These are phyloP conservation scores for Lithophane leautieri DNA, from an alignment of 2,888 invertebrate genomes.

Conservation along the genomic window DNA sequence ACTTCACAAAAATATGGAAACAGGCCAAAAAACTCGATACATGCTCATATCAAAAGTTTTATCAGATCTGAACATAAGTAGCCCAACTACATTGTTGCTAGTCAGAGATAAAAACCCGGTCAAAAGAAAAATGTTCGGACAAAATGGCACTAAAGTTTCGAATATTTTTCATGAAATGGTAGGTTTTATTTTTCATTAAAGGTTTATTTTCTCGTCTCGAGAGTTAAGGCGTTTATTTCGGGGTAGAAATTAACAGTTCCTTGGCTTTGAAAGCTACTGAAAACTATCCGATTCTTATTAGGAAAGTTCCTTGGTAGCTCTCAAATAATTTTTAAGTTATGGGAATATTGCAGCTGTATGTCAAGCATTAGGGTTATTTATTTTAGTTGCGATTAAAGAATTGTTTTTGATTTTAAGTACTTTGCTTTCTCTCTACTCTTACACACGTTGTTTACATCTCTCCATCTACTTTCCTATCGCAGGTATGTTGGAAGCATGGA, in stretches of 20 bases:
- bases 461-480: no score
- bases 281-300: not conserved
- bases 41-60: slow-evolving; percentile 41
- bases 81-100: no score
- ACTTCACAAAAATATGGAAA: slow-evolving; percentile 38
- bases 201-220: no score
- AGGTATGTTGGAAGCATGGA: no score
- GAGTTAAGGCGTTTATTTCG: slow-evolving; percentile 4
- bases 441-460: no score
- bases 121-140: slow-evolving; percentile 31
- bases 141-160: slow-evolving; percentile 18
- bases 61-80: slow-evolving; percentile 33
- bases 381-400: slow-evolving; percentile 22
- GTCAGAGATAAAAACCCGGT: slow-evolving; percentile 11
- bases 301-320: not conserved
- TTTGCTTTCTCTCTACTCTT: no score
- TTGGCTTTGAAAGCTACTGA: not conserved
- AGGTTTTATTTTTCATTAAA: not conserved
- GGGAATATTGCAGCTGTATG: slow-evolving; percentile 16
- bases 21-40: slow-evolving; percentile 35
- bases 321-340: not conserved
- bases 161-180: not conserved
- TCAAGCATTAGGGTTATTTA: slow-evolving; percentile 10
- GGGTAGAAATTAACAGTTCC: not conserved
- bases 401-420: no score